Evolutionary conservation across 2,888 invertebrate species (phyloP), one percentile per base, ranked within the genome.

Genomic region (Marronus borbonicus): DNA sequence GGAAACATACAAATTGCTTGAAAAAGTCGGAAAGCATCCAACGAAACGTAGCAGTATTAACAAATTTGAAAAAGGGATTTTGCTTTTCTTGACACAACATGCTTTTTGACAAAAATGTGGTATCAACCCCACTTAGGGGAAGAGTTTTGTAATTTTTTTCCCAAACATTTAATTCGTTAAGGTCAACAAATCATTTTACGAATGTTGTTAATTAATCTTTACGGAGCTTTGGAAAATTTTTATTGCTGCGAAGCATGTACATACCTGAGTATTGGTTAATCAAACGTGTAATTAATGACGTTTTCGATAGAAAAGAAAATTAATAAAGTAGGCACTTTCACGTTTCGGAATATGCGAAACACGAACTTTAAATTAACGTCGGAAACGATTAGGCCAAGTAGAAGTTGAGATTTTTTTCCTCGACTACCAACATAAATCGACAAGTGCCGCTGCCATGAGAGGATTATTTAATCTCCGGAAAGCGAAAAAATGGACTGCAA

Each of bases 401-500:
- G 70, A 60, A 44, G 72, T 44, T 60, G 24, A 39, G 44, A 24
- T 28, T 74, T 74, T 17, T 60, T 60, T 74, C 44, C 39, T n/a
- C 60, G 36, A 14, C 55, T 28, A 55, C 2, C 31, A 58, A 74
- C 44, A 60, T 60, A 74, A 74, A 74, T 74, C 72, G 60, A 74
- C 60, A 62, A 74, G 39, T 74, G 60, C 72, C 44, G 62, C 60
- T 28, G 20, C 72, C 60, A 74, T 74, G 72, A 74, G 72, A 74
- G 72, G 72, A 74, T 74, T 74, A 74, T 74, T 74, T 74, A 74
- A 74, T 62, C 72, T 74, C 60, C 44, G 72, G 72, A 74, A 74
- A 44, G 44, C 36, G 60, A 55, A 74, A 74, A 74, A 74, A 60
- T 60, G 60, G 72, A 44, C 60, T 74, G 72, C 39, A 74, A 74